Conservation (phyloP, 2,113 vertebrate species). For the Penelope pileata region DNA sequence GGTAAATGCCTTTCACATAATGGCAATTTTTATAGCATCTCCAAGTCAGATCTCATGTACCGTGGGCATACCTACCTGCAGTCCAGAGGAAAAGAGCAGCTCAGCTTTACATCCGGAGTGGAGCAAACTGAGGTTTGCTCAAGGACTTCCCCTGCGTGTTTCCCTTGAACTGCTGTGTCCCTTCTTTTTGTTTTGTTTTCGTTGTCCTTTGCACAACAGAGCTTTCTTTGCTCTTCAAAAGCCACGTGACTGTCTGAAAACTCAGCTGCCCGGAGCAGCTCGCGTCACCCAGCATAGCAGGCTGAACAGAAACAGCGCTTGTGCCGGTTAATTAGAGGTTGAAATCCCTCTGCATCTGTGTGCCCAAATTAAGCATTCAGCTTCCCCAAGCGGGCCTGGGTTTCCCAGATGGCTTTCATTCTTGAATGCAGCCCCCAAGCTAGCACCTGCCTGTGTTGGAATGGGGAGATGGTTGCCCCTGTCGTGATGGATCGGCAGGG, state of each 20-base stretch:
- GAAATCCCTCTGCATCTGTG: conserved; percentile 30
- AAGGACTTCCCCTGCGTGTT: neutral
- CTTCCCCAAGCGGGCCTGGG: neutral
- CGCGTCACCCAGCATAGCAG: neutral
- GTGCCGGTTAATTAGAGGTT: conserved; percentile 35
- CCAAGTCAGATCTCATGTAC: neutral
- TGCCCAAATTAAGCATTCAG: conserved; percentile 1
- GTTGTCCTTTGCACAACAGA: neutral
- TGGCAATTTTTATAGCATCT: neutral
- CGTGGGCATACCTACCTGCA: neutral
- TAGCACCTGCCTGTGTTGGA: conserved; percentile 50
- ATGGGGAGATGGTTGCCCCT: neutral
- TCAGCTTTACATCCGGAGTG: neutral
- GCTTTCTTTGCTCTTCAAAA: neutral
- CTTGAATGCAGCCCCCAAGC: conserved; percentile 1
- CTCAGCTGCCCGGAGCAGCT: conserved; percentile 19
- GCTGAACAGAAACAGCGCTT: conserved; percentile 46
- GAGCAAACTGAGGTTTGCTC: neutral
- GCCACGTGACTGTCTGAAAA: neutral
- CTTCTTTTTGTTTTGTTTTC: neutral
- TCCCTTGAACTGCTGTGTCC: neutral
- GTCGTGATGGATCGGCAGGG: neutral
- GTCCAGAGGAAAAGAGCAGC: neutral
- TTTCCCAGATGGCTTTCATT: conserved; percentile 52
- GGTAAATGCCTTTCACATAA: neutral